Evolutionary conservation across 2,797 vertebrate genomes (phyloP).

Genomic region (Enteromius unitaeniatus): DNA sequence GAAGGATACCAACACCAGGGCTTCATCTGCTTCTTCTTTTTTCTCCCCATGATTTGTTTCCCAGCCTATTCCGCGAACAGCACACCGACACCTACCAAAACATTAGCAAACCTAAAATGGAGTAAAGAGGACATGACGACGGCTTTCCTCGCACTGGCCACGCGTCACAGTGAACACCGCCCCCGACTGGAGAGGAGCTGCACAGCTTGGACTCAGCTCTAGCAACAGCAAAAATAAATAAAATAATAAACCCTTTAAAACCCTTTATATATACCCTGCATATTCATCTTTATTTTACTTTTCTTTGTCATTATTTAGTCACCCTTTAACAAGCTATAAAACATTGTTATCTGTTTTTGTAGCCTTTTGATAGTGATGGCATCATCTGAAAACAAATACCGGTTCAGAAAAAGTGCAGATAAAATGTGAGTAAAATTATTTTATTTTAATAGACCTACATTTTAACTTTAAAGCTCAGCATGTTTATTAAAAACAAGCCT

Average conservation of each 20-base stretch:
- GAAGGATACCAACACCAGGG: conserved; percentile 99
- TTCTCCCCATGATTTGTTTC: conserved; percentile 85
- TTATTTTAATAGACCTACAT: not conserved
- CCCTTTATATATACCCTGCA: not conserved
- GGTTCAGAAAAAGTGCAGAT: not conserved
- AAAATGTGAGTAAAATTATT: not conserved
- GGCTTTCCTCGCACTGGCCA: not conserved
- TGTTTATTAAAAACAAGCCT: not conserved
- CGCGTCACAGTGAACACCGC: not conserved
- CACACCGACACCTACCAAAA: not conserved
- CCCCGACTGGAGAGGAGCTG: conserved; percentile 20
- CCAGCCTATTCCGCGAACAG: not conserved
- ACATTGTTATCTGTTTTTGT: not conserved
- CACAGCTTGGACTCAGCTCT: not conserved
- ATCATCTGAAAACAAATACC: not conserved
- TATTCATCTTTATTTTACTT: not conserved
- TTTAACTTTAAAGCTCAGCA: not conserved
- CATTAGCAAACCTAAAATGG: conserved; percentile 54
- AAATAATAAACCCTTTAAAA: no score
- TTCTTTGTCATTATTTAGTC: not conserved
- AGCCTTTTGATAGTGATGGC: not conserved
- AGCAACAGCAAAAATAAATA: not conserved
- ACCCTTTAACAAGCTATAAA: not conserved
- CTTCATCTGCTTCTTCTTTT: conserved; percentile 99
- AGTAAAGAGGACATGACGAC: conserved; percentile 23